phyloP scores from a whole-genome alignment of 2,888 invertebrate genomes.

The Hymenopus coronatus region DNA sequence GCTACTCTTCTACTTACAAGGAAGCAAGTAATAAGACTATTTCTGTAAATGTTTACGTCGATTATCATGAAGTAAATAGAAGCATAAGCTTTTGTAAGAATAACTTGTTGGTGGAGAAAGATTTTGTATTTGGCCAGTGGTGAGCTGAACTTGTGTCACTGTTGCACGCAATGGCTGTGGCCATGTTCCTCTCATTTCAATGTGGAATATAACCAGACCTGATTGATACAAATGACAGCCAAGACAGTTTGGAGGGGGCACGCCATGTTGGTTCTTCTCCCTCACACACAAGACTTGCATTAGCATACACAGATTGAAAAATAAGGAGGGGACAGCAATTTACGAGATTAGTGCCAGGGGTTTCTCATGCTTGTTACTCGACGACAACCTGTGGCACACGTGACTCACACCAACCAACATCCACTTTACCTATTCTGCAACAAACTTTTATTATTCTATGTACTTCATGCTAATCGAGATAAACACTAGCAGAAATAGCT shows the following conservation, averaged over 20 bases:
- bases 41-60: too few relatives aligned
- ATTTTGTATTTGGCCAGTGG: too few relatives aligned
- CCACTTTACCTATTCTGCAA: too few relatives aligned
- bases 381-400: neutral
- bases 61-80: too few relatives aligned
- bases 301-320: slow-evolving; percentile 21
- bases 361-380: neutral
- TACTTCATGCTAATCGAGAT: too few relatives aligned
- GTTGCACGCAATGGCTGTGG: neutral
- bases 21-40: too few relatives aligned
- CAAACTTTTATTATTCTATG: too few relatives aligned
- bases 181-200: slow-evolving; percentile 20
- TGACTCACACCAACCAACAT: neutral
- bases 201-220: slow-evolving; percentile 13
- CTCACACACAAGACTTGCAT: neutral
- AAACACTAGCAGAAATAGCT: too few relatives aligned
- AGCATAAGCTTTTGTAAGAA: too few relatives aligned
- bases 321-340: slow-evolving; percentile 1
- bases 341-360: slow-evolving; percentile 9
- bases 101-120: too few relatives aligned
- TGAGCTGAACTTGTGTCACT: neutral
- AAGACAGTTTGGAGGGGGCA: neutral
- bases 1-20: too few relatives aligned
- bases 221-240: slow-evolving; percentile 15
- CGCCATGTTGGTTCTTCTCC: neutral